Base-by-base conservation (phyloP, 2,797 vertebrate genomes). In the Rallus crepitans region DNA sequence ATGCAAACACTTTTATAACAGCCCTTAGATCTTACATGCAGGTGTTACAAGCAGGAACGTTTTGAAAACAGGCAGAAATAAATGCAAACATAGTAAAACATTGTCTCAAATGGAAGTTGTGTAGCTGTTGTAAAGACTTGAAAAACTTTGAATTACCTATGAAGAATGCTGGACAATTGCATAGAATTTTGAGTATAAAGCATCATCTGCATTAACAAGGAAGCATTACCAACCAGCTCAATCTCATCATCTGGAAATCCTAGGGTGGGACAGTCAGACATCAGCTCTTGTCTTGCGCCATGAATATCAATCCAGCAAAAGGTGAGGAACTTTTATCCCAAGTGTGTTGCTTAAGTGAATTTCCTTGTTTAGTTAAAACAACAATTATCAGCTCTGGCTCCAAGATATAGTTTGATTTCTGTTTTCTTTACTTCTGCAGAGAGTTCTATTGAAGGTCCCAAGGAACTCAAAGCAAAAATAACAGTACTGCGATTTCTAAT, bases 281-380 rank as follows among this genome's bases (percentile, higher is more conserved):
- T 4, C 5, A 31, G 16, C n/a, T 56, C 19, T 79, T 52, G 19
- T 19, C 64, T 70, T 59, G 39, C 15, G 15, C 20, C 25, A 28
- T 23, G 31, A 35, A 1, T 64, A 9, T 28, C 21, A 30, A 53
- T 57, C 20, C 45, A 77, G 23, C 11, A 6, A 5, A 37, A 60
- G 71, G 39, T 70, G 61, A 55, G 52, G 30, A 82, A n/a, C 16
- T n/a, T 47, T 24, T 30, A 61, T 70, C 12, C 8, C 27, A 30
- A 30, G 7, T 0, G 0, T 42, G 42, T n/a, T 47, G 7, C 37
- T 33, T 24, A 59, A 72, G 11, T 19, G 19, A 79, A 42, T 20
- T 23, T 21, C 47, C 21, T 48, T 48, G 47, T 48, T 48, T 48
- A 48, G 47, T 48, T 48, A 48, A 48, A 48, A 48, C 47, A 48